phyloP scores from a whole-genome alignment of 2,797 vertebrate genomes.

The Cynodonichthys magdalenae region DNA sequence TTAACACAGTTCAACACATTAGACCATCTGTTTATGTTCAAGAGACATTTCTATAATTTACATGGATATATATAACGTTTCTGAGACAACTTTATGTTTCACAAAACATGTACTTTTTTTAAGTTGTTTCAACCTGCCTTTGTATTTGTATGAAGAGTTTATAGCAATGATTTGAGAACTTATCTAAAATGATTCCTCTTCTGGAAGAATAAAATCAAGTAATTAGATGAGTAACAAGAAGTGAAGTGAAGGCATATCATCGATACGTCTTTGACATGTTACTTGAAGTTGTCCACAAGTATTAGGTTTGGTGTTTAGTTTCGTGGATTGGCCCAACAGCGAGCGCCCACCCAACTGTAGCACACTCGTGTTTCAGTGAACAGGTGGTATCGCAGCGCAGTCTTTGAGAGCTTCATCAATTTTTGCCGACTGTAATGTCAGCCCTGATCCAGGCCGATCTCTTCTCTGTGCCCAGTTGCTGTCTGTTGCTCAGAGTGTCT shows the following conservation, averaged over 20 bases:
- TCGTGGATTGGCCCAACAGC: constrained; percentile 34
- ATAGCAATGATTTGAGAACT: background rate
- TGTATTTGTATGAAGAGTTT: background rate
- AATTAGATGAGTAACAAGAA: background rate
- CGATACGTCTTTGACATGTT: constrained; percentile 36
- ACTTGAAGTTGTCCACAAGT: constrained; percentile 31
- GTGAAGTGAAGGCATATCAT: background rate
- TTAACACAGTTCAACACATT: too few species aligned
- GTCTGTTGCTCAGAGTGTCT: constrained; percentile 41
- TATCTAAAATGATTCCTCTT: background rate
- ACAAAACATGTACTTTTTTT: too few species aligned
- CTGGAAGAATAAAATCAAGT: background rate
- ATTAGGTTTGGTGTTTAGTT: constrained; percentile 30
- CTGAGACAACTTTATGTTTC: background rate
- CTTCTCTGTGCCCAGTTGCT: constrained; percentile 41
- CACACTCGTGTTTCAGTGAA: constrained; percentile 65
- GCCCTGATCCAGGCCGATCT: constrained; percentile 4
- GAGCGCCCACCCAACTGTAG: constrained; percentile 47
- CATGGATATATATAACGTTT: too few species aligned
- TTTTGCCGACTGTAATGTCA: constrained; percentile 55
- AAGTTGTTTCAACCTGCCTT: background rate
- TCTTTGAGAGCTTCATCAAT: constrained; percentile 44
- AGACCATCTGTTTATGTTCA: too few species aligned
- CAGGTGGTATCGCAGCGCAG: constrained; percentile 67
- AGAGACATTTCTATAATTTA: too few species aligned